Conservation (phyloP, 1,140 invertebrate species). For the Eriocheir sinensis region DNA sequence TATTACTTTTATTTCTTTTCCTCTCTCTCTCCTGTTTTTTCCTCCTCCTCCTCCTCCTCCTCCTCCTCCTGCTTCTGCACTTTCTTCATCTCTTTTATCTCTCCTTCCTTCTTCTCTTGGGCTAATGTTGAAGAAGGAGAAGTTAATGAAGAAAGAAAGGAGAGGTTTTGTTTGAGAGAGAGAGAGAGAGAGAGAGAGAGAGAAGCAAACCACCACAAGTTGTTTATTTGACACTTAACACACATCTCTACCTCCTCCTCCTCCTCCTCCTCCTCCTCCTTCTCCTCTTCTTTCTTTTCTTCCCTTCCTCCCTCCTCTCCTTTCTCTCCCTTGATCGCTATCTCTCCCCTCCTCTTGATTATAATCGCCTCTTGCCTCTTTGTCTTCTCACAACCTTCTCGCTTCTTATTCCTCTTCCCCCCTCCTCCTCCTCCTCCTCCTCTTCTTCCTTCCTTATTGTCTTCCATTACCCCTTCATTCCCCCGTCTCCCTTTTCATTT, state of each 20-base stretch:
- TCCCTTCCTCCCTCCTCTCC: not conserved
- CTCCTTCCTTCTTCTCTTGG: too few species aligned
- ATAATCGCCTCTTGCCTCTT: conserved; percentile 13
- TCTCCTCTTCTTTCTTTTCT: not conserved
- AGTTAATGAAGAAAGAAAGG: too few species aligned
- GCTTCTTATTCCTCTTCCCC: not conserved
- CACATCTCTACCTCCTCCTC: not conserved
- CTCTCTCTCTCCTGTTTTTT: too few species aligned
- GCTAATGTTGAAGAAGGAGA: too few species aligned
- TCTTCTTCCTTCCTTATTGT: not conserved
- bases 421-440: not conserved
- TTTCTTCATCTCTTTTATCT: too few species aligned
- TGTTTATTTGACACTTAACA: too few species aligned
- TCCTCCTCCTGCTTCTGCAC: too few species aligned
- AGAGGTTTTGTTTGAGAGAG: too few species aligned
- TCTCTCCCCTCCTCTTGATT: conserved; percentile 22
- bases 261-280: not conserved
- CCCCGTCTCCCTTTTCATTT: not conserved
- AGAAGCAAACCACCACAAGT: too few species aligned
- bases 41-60: too few species aligned
- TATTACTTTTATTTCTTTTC: too few species aligned
- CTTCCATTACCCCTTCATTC: not conserved
- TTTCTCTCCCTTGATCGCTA: not conserved
- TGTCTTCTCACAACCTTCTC: conserved; percentile 14
- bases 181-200: too few species aligned